Evolutionary conservation across 2,113 vertebrate species (phyloP).

Genomic region (Amblyopsis rosae): DNA sequence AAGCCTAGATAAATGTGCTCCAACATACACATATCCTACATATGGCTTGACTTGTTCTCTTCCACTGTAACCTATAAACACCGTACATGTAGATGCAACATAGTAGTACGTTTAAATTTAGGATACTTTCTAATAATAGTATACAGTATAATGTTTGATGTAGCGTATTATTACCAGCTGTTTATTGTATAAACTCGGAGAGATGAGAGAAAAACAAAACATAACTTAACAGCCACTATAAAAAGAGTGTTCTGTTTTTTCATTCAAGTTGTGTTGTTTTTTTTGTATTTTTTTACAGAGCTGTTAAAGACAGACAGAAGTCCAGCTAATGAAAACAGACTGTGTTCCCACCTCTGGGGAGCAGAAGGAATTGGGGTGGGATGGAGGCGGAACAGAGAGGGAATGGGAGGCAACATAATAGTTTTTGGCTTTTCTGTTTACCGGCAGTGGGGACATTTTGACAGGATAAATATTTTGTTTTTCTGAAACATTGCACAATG

Average conservation of each 20-base stretch:
- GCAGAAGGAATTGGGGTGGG: slow-evolving; percentile 34
- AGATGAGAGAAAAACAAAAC: slow-evolving; percentile 15
- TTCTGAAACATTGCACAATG: slow-evolving; percentile 35
- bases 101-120: not conserved
- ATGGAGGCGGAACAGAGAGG: slow-evolving; percentile 29
- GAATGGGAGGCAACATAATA: slow-evolving; percentile 34
- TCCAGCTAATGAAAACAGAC: slow-evolving; percentile 66
- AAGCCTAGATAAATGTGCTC: no score
- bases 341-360: slow-evolving; percentile 60
- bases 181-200: slow-evolving; percentile 24
- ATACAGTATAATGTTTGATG: not conserved
- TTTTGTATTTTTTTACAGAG: slow-evolving; percentile 38
- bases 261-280: slow-evolving; percentile 53
- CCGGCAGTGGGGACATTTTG: slow-evolving; percentile 21
- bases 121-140: not conserved
- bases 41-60: not conserved
- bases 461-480: not conserved
- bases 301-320: slow-evolving; percentile 59
- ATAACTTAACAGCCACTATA: slow-evolving; percentile 16
- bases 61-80: not conserved
- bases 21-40: not conserved
- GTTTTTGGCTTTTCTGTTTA: slow-evolving; percentile 33
- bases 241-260: slow-evolving; percentile 53
- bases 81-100: not conserved
- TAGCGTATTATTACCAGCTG: not conserved